These are phyloP conservation scores for Drosophila meridiana DNA, from an alignment of 2,888 invertebrate species.

Conservation along the genomic window DNA sequence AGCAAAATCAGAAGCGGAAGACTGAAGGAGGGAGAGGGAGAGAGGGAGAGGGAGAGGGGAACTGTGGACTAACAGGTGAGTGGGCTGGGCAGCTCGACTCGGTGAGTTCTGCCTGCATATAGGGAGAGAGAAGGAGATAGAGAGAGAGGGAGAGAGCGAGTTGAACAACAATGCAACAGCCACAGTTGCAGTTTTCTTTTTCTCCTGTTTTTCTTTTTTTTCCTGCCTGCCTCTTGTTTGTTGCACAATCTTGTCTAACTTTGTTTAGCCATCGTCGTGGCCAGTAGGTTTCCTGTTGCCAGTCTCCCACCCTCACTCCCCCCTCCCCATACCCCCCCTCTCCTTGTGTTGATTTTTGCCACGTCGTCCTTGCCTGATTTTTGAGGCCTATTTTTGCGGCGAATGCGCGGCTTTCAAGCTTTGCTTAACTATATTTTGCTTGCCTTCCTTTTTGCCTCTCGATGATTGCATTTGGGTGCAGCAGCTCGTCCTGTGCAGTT, in stretches of 20 bases:
- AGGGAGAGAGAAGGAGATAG: conserved; percentile 1
- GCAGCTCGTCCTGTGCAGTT: conserved; percentile 42
- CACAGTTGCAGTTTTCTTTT: conserved; percentile 54
- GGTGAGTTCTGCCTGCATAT: conserved; percentile 33
- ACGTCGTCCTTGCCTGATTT: conserved; percentile 63
- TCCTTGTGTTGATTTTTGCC: conserved; percentile 66
- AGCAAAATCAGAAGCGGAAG: conserved; percentile 29
- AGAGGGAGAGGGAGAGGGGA: background rate
- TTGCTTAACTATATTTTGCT: conserved; percentile 56
- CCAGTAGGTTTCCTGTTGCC: conserved; percentile 43
- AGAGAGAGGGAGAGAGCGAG: conserved; percentile 1
- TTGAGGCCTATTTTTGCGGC: conserved; percentile 50
- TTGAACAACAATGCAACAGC: conserved; percentile 52
- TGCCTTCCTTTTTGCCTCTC: conserved; percentile 13
- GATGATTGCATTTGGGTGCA: conserved; percentile 59
- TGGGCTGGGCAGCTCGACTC: conserved; percentile 47
- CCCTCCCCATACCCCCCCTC: background rate
- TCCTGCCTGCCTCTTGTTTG: conserved; percentile 54
- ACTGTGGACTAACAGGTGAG: conserved; percentile 72
- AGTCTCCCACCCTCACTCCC: background rate
- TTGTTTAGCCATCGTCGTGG: conserved; percentile 69
- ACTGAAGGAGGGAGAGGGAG: background rate
- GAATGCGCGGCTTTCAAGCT: conserved; percentile 31
- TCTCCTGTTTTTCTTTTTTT: background rate
- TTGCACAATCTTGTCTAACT: conserved; percentile 79